Conservation (phyloP, 1,140 invertebrate species). For the Megalopta genalis region DNA sequence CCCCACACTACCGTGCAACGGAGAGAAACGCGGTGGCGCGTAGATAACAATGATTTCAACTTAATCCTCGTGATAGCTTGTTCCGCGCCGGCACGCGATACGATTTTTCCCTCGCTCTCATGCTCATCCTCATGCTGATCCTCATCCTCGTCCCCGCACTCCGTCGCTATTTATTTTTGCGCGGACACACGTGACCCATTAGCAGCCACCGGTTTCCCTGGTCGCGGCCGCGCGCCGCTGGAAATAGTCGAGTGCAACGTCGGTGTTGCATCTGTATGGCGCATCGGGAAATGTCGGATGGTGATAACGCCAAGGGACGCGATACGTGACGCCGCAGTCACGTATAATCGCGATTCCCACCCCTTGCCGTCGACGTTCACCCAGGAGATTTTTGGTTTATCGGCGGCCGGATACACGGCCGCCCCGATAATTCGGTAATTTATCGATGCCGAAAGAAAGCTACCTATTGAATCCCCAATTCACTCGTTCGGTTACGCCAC, state of each 20-base stretch:
- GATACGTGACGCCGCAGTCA: slow-evolving; percentile 23
- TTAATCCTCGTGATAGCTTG: slow-evolving; percentile 35
- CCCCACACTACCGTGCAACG: neutral
- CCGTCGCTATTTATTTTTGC: slow-evolving; percentile 21
- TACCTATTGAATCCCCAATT: neutral
- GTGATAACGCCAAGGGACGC: slow-evolving; percentile 38
- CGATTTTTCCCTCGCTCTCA: slow-evolving; percentile 13
- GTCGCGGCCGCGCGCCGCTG: neutral
- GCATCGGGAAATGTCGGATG: slow-evolving; percentile 34
- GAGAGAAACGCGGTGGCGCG: neutral
- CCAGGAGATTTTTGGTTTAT: slow-evolving; percentile 38
- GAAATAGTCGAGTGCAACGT: slow-evolving; percentile 37
- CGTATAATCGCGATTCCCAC: slow-evolving; percentile 31
- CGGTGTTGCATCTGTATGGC: neutral
- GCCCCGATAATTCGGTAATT: slow-evolving; percentile 36
- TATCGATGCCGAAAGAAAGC: slow-evolving; percentile 27
- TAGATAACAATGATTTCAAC: slow-evolving; percentile 24
- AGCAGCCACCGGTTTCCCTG: slow-evolving; percentile 8
- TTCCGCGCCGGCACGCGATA: slow-evolving; percentile 25
- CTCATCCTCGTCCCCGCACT: too few relatives aligned
- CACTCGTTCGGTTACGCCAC: neutral
- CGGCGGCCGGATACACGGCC: neutral
- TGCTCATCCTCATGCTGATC: too few relatives aligned
- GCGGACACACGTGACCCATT: slow-evolving; percentile 41
- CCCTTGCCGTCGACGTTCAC: neutral